Evolutionary conservation across 2,797 vertebrate species (phyloP), one percentile per base, ranked within the genome.

Genomic region (Chaetophractus vellerosus): DNA sequence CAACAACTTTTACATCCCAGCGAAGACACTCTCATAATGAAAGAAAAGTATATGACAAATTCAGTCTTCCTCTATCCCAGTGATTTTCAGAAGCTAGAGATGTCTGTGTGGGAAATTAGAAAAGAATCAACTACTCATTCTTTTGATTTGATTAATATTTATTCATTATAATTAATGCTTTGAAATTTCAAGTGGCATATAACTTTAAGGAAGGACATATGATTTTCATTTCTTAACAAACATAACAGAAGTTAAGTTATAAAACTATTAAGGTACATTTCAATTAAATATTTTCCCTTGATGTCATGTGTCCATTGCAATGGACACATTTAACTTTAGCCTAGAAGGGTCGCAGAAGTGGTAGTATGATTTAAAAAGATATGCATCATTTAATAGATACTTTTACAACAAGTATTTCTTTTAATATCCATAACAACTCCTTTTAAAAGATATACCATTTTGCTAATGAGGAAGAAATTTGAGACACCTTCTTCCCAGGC

Each of bases 361-460:
- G 18, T 21, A 28, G 3, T 61, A 41, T 83, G 72, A 64, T 55
- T 64, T 72, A 86, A 94, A 94, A 80, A 16, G 38, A 16, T n/a
- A 50, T 31, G 9, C 2, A 23, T 74, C 91, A 75, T 50, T 83
- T 71, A 83, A 63, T 14, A 93, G 57, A 48, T 33, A 66, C 75
- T 71, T 71, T 79, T 85, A 78, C 7, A 97, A 68, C 78, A 5
- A 52, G 9, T 71, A 87, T 87, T 88, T 91, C 8, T 59, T 90
- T 95, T 84, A 52, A 71, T 76, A 7, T 80, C 59, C 6, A 12
- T 69, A 81, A 63, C 5, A 61, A 14, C 12, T 75, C 23, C 18
- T 72, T 45, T 59, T 91, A 90, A 41, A 84, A 85, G 38, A 11
- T 85, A 9, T 6, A 52, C 21, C 31, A 45, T 61, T 68, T 41